These are phyloP conservation scores for Carposina sasakii DNA, from an alignment of 1,140 invertebrate genomes.

Conservation along the genomic window DNA sequence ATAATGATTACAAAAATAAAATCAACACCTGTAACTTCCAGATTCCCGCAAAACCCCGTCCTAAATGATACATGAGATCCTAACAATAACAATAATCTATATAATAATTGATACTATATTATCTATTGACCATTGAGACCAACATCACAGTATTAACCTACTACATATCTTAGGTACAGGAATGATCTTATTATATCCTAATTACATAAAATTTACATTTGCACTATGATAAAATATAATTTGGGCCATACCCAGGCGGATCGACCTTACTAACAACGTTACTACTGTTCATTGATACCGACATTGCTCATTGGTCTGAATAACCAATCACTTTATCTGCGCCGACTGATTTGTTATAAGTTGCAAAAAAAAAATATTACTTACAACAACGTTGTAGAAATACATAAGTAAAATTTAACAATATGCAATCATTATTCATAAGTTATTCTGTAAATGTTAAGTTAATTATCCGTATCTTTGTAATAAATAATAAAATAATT, in stretches of 20 bases:
- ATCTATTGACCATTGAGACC: conserved; percentile 67
- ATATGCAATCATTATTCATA: too few relatives aligned
- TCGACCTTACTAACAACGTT: conserved; percentile 13
- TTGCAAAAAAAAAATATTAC: too few relatives aligned
- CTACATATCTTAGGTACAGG: conserved; percentile 70
- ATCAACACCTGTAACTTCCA: conserved; percentile 53
- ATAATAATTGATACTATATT: conserved; percentile 68
- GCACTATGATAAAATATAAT: conserved; percentile 47
- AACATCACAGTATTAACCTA: conserved; percentile 69
- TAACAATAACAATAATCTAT: conserved; percentile 68
- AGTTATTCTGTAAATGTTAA: too few relatives aligned
- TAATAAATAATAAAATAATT: conserved; percentile 54
- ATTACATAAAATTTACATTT: conserved; percentile 60
- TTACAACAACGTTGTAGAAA: too few relatives aligned
- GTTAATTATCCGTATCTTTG: too few relatives aligned
- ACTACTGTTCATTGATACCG: too few relatives aligned
- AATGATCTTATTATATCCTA: conserved; percentile 62
- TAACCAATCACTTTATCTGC: too few relatives aligned
- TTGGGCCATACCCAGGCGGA: conserved; percentile 51
- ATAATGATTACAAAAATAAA: conserved; percentile 28
- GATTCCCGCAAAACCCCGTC: conserved; percentile 53
- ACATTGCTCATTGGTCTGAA: too few relatives aligned
- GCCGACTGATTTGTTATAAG: too few relatives aligned
- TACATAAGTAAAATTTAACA: too few relatives aligned
- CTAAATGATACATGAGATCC: conserved; percentile 68